Conservation (phyloP, 1,140 invertebrate species). For the Papilio aristodemus region DNA sequence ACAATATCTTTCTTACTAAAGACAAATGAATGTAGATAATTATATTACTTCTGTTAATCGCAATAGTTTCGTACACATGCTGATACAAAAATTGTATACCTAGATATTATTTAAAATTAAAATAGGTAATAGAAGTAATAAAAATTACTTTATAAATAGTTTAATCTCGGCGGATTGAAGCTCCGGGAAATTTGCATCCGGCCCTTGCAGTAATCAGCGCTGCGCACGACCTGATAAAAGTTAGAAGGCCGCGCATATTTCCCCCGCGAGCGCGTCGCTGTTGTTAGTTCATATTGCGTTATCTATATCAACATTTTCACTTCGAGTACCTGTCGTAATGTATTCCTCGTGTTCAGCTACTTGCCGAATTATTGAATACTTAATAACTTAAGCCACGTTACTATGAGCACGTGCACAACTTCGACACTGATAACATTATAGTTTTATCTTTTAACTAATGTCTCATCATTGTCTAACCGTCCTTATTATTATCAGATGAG, state of each 20-base stretch:
- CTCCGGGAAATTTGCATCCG: conserved; percentile 43
- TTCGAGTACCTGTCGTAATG: conserved; percentile 21
- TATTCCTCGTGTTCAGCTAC: conserved; percentile 12
- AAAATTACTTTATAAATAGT: background rate
- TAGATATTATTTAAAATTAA: background rate
- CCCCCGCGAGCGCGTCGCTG: conserved; percentile 34
- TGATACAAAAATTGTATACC: background rate
- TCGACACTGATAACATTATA: background rate
- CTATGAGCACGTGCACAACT: background rate
- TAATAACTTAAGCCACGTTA: background rate
- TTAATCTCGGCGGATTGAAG: conserved; percentile 16
- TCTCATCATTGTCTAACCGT: too few species aligned
- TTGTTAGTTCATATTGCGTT: conserved; percentile 27
- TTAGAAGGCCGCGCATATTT: conserved; percentile 46
- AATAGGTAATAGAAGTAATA: background rate
- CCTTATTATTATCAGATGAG: too few species aligned
- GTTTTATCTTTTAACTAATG: too few species aligned
- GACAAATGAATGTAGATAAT: too few species aligned
- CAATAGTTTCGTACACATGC: too few species aligned
- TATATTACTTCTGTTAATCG: too few species aligned
- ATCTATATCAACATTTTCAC: conserved; percentile 21
- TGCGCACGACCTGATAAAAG: conserved; percentile 36
- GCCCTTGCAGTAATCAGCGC: conserved; percentile 39
- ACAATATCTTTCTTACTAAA: too few species aligned
- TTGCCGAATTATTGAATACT: conserved; percentile 15